Evolutionary conservation across 2,113 vertebrate genomes (phyloP).

Genomic region (Mohoua ochrocephala): DNA sequence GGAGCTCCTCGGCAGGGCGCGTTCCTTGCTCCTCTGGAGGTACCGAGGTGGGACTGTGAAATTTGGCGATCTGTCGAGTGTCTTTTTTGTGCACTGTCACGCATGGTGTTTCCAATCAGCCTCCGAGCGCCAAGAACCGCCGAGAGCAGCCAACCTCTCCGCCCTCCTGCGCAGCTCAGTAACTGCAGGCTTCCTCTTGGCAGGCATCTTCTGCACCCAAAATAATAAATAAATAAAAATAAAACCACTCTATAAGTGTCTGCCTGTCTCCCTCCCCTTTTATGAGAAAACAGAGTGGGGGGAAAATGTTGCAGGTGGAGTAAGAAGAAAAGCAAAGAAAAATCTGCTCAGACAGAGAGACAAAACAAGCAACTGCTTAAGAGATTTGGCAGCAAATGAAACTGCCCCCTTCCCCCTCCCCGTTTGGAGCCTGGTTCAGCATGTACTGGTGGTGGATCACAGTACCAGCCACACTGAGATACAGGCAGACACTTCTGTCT

Average conservation of each 20-base stretch:
- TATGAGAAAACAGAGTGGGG: not conserved
- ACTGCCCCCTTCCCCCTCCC: constrained; percentile 50
- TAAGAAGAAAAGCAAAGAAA: constrained; percentile 47
- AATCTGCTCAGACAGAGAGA: constrained; percentile 48
- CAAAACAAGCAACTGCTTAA: constrained; percentile 27
- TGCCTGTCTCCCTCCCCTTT: not conserved
- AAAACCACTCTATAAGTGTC: not conserved
- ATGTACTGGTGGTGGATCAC: constrained; percentile 53
- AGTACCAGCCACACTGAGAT: constrained; percentile 60
- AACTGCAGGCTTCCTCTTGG: constrained; percentile 22
- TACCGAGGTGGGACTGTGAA: not conserved
- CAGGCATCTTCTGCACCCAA: not conserved
- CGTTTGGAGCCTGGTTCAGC: constrained; percentile 48
- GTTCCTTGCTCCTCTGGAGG: not conserved
- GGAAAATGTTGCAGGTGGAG: constrained; percentile 29
- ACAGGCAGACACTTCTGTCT: constrained; percentile 66
- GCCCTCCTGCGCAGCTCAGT: constrained; percentile 16
- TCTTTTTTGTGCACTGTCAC: constrained; percentile 31
- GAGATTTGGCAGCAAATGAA: not conserved
- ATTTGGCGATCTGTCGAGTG: not conserved
- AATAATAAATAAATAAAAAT: not conserved
- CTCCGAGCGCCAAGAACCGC: not conserved
- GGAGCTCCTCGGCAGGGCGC: not conserved
- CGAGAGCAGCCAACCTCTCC: not conserved
- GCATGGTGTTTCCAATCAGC: constrained; percentile 21